A percentile compares a stretch with the other conserved stretches of the same genome.
These are phyloP conservation scores for Conomelus anceps DNA, from an alignment of 2,888 invertebrate genomes.

Conservation along the genomic window DNA sequence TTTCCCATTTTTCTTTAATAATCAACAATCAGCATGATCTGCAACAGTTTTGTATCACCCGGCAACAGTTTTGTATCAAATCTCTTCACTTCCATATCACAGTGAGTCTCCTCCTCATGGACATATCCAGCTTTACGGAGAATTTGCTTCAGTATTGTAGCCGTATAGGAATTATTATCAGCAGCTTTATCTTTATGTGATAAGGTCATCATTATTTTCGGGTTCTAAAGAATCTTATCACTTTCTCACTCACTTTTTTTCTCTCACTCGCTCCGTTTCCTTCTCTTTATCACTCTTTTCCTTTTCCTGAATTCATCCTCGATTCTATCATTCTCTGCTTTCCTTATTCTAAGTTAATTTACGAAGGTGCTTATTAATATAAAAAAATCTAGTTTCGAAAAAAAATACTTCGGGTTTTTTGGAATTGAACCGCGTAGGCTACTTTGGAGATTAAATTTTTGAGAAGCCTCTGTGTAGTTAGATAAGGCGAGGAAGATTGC, in stretches of 20 bases:
- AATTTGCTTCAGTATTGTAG: not conserved
- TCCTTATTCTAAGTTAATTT: not conserved
- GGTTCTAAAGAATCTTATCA: not conserved
- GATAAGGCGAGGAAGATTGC: too few species aligned
- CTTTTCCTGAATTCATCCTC: too few species aligned
- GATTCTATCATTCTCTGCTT: not conserved
- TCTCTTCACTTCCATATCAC: not conserved
- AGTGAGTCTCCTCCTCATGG: too few species aligned
- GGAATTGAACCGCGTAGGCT: too few species aligned
- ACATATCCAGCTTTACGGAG: not conserved
- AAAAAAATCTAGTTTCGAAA: too few species aligned
- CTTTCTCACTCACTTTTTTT: not conserved
- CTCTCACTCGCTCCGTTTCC: too few species aligned
- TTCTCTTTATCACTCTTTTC: not conserved
- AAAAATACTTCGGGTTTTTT: too few species aligned
- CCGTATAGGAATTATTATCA: not conserved
- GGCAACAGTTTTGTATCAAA: not conserved
- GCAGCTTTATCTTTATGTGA: not conserved
- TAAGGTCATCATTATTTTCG: not conserved
- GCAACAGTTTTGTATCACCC: not conserved
- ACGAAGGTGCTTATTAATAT: too few species aligned
- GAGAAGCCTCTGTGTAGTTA: too few species aligned
- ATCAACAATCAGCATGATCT: not conserved
- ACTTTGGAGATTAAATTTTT: too few species aligned
- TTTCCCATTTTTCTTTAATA: not conserved